Percentiles rank a stretch among this genome's conserved stretches.
Evolutionary conservation across 2,113 vertebrate species (phyloP).

Genomic region (Hemichromis elongatus): DNA sequence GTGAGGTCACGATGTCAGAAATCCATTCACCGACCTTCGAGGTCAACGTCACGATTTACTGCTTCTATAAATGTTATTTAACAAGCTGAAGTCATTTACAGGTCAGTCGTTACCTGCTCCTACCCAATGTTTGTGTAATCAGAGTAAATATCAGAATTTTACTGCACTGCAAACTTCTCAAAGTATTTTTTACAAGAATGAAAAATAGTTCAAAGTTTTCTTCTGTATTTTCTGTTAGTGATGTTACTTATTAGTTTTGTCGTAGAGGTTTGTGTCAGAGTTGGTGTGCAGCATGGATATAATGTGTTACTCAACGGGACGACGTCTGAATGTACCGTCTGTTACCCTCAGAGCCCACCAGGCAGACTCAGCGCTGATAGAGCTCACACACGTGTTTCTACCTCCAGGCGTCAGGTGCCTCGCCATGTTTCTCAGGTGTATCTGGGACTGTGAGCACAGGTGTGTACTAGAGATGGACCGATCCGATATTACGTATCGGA

Average conservation of each 20-base stretch:
- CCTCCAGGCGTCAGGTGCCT: neutral
- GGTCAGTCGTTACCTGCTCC: neutral
- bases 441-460: neutral
- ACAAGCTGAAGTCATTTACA: too few relatives aligned
- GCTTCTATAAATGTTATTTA: too few relatives aligned
- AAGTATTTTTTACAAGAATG: too few relatives aligned
- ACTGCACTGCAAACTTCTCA: neutral
- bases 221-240: neutral
- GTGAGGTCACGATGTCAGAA: neutral
- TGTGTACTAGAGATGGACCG: too few relatives aligned
- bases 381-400: neutral
- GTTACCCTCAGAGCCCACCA: neutral
- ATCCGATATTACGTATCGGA: too few relatives aligned
- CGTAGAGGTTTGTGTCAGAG: neutral
- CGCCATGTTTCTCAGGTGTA: neutral
- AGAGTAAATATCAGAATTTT: neutral
- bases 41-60: too few relatives aligned
- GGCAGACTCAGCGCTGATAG: neutral
- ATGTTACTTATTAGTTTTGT: neutral
- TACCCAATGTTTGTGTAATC: neutral
- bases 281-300: neutral
- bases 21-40: too few relatives aligned
- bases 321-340: neutral
- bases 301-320: neutral
- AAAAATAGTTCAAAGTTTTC: neutral